Evolutionary conservation across 1,140 invertebrate genomes (phyloP).

Genomic region (Drosophila teissieri): DNA sequence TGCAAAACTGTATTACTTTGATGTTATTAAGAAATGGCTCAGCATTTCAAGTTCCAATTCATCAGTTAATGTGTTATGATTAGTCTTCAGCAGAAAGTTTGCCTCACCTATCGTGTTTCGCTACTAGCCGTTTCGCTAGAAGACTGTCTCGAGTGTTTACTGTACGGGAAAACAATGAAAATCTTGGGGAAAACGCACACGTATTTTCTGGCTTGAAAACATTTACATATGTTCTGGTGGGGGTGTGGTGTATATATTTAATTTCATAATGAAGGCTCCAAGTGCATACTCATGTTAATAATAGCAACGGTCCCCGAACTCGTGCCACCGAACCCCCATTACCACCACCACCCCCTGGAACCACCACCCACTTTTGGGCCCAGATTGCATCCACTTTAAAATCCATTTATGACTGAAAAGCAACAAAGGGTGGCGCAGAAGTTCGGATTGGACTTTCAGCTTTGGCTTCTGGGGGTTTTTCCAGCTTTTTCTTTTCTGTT

Average conservation of each 20-base stretch:
- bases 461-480: constrained; percentile 20
- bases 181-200: constrained; percentile 8
- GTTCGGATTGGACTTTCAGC: constrained; percentile 20
- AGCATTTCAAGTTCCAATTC: neutral
- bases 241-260: constrained; percentile 58
- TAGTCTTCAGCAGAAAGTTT: neutral
- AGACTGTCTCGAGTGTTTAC: constrained; percentile 19
- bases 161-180: constrained; percentile 35
- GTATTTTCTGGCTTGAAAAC: constrained; percentile 2
- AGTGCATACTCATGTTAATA: constrained; percentile 69
- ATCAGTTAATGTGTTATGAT: neutral
- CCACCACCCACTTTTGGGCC: constrained; percentile 29
- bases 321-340: constrained; percentile 4
- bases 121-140: neutral
- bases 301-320: constrained; percentile 36
- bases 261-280: constrained; percentile 77
- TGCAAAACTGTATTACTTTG: too few species aligned
- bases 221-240: neutral
- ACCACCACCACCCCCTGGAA: constrained; percentile 9
- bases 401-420: constrained; percentile 75
- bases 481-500: constrained; percentile 3
- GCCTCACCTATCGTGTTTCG: too few species aligned
- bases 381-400: constrained; percentile 77
- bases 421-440: constrained; percentile 32
- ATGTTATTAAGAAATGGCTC: too few species aligned